These are phyloP conservation scores for Notospermus geniculatus DNA, from an alignment of 1,140 invertebrate genomes.

Conservation along the genomic window DNA sequence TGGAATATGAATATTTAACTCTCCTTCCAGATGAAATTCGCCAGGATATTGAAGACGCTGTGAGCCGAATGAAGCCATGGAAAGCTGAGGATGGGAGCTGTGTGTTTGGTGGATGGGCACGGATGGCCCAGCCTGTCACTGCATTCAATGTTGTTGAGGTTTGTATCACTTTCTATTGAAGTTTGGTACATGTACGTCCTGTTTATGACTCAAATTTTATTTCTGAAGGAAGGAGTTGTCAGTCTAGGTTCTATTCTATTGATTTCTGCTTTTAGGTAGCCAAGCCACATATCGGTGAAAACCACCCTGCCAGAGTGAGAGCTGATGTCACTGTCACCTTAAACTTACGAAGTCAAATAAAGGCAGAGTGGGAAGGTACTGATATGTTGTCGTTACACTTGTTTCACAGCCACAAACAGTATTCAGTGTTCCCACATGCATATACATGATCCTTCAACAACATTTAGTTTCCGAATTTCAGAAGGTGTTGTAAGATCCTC, in stretches of 20 bases:
- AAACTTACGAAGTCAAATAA: constrained; percentile 79
- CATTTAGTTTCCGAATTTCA: not conserved
- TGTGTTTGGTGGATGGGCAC: constrained; percentile 95
- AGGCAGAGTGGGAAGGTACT: constrained; percentile 89
- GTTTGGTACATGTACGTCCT: too few relatives aligned
- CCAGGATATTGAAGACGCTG: constrained; percentile 96
- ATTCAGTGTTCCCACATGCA: not conserved
- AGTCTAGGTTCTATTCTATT: not conserved
- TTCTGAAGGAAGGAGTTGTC: too few relatives aligned
- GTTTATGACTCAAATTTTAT: too few relatives aligned
- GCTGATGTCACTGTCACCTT: constrained; percentile 93
- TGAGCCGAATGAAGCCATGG: constrained; percentile 92
- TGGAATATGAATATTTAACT: not conserved
- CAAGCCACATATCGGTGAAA: constrained; percentile 75
- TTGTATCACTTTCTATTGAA: constrained; percentile 15
- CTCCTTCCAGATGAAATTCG: constrained; percentile 84
- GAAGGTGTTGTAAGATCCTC: not conserved
- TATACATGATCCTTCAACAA: too few relatives aligned
- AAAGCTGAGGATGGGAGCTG: constrained; percentile 75
- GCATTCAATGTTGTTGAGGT: constrained; percentile 92
- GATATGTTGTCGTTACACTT: not conserved
- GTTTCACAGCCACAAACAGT: not conserved
- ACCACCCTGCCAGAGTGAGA: constrained; percentile 86
- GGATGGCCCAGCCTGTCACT: constrained; percentile 94
- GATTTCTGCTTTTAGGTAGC: constrained; percentile 52